These are phyloP conservation scores for Stictonetta naevosa DNA, from an alignment of 2,113 vertebrate species.

Conservation along the genomic window DNA sequence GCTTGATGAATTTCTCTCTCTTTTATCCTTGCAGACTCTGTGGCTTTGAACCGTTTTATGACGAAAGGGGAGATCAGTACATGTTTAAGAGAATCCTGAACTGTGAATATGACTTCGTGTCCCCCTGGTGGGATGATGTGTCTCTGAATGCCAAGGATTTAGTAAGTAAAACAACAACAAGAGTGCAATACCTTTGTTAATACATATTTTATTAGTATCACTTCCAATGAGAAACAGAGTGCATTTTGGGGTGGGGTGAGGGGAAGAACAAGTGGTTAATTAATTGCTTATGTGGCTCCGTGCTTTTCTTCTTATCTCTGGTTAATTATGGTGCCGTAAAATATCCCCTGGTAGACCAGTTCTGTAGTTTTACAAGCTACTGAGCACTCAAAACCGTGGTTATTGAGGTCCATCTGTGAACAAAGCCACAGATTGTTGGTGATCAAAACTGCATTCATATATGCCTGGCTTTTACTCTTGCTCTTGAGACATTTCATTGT, in stretches of 20 bases:
- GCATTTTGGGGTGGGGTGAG: neutral
- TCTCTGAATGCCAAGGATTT: conserved; percentile 92
- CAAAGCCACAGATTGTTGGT: neutral
- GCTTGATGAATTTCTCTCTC: conserved; percentile 13
- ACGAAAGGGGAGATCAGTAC: conserved; percentile 90
- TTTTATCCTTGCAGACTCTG: conserved; percentile 79
- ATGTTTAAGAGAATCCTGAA: conserved; percentile 92
- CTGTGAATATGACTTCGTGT: conserved; percentile 93
- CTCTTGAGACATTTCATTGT: neutral
- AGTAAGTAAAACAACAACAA: conserved; percentile 76
- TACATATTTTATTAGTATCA: neutral
- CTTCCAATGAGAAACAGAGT: neutral
- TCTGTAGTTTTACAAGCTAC: neutral
- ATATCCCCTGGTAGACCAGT: neutral
- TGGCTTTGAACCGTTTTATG: conserved; percentile 91
- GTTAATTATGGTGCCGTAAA: neutral
- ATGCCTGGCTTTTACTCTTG: neutral
- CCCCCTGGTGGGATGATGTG: conserved; percentile 93
- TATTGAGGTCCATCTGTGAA: neutral
- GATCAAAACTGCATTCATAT: neutral
- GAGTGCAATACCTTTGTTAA: neutral
- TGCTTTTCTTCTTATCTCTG: neutral
- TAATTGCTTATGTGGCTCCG: neutral
- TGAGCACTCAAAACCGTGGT: neutral
- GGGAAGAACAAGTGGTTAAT: neutral